Evolutionary conservation across 2,797 vertebrate species (phyloP).

Genomic region (Mormyrops attenuatus): DNA sequence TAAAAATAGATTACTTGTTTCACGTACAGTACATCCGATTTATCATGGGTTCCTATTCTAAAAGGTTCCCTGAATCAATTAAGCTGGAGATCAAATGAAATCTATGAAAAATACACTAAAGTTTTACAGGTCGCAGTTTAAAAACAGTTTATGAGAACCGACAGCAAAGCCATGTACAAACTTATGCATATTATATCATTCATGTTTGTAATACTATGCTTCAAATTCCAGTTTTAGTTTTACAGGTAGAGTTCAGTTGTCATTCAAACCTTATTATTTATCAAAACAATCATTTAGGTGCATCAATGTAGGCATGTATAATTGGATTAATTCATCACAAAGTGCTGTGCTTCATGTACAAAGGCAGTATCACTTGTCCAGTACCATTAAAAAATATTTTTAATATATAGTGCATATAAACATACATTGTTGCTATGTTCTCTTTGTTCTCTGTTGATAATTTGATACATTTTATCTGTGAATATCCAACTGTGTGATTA

Average conservation of each 20-base stretch:
- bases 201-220: neutral
- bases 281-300: neutral
- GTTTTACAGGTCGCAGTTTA: neutral
- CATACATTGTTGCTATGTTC: neutral
- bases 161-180: neutral
- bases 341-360: neutral
- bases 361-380: neutral
- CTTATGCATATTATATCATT: neutral
- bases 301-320: neutral
- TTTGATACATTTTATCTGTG: neutral
- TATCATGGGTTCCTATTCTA: neutral
- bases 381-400: neutral
- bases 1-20: conserved; percentile 34
- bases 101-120: neutral
- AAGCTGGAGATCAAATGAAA: neutral
- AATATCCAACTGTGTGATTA: neutral
- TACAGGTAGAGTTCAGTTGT: neutral
- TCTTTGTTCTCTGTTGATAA: neutral
- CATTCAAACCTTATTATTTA: neutral
- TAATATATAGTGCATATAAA: neutral
- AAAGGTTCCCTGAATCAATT: neutral
- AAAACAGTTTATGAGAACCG: neutral
- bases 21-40: conserved; percentile 23
- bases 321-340: neutral
- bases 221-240: neutral